Conservation (phyloP, 2,888 invertebrate species). For the Coenonympha glycerion region DNA sequence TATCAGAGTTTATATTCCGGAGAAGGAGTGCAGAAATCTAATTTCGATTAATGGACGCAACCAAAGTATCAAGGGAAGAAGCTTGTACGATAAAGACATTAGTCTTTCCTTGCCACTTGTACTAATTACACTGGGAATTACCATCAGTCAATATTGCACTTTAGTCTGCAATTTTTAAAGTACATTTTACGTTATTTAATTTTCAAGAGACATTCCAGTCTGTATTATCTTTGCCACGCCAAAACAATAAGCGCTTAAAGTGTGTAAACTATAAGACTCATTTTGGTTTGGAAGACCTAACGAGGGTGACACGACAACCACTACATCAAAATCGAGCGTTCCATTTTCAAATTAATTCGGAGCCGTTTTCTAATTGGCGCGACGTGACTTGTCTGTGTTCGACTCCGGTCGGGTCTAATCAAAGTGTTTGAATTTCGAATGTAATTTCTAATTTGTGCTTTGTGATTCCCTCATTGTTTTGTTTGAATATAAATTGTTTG, state of each 20-base stretch:
- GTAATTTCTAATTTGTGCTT: slow-evolving; percentile 38
- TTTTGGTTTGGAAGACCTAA: slow-evolving; percentile 11
- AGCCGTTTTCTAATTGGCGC: slow-evolving; percentile 72
- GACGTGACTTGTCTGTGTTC: slow-evolving; percentile 63
- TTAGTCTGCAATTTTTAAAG: slow-evolving; percentile 16
- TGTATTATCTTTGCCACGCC: slow-evolving; percentile 32
- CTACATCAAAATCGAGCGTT: slow-evolving; percentile 74
- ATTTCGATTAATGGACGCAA: too few relatives aligned
- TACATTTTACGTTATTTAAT: slow-evolving; percentile 27
- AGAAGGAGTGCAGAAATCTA: too few relatives aligned
- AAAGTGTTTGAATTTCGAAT: slow-evolving; percentile 63
- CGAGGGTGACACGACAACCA: slow-evolving; percentile 55
- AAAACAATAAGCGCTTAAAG: slow-evolving; percentile 25
- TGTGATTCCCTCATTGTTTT: slow-evolving; percentile 11
- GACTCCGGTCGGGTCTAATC: slow-evolving; percentile 63
- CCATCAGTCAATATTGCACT: slow-evolving; percentile 19
- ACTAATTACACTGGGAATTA: slow-evolving; percentile 40
- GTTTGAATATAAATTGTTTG: slow-evolving; percentile 5
- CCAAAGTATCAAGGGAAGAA: slow-evolving; percentile 26
- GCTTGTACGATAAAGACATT: slow-evolving; percentile 31
- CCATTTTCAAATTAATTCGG: slow-evolving; percentile 73
- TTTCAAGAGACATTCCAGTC: slow-evolving; percentile 34
- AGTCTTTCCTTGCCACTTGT: slow-evolving; percentile 38
- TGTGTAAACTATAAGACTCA: slow-evolving; percentile 9
- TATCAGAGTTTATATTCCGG: too few relatives aligned